Percentiles rank a stretch among this genome's conserved stretches.
phyloP scores from a whole-genome alignment of 2,113 vertebrate genomes.

The Cebidichthys violaceus region DNA sequence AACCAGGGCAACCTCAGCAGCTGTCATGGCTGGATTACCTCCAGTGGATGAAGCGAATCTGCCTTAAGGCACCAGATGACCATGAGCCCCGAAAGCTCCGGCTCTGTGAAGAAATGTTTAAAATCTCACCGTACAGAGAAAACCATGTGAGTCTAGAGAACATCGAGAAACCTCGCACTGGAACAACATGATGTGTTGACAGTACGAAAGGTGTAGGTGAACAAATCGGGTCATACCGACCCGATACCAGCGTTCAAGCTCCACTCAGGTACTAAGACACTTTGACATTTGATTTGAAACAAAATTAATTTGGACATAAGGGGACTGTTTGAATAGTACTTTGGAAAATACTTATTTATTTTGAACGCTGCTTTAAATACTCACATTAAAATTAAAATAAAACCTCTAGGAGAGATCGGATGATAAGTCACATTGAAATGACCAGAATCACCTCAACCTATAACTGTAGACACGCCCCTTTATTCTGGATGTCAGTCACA shows the following conservation, averaged over 20 bases:
- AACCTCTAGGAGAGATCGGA: not conserved
- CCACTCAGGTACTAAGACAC: no score
- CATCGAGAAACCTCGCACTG: not conserved
- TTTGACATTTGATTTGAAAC: no score
- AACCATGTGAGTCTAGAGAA: not conserved
- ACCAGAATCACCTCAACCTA: conserved; percentile 21
- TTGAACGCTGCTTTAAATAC: no score
- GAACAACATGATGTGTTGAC: not conserved
- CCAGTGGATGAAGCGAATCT: not conserved
- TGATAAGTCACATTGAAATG: conserved; percentile 14
- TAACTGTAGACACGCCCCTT: not conserved
- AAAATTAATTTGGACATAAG: no score
- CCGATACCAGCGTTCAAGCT: no score
- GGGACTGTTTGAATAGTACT: no score
- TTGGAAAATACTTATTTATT: no score
- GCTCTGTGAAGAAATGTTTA: not conserved
- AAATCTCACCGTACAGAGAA: not conserved
- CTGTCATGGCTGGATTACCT: conserved; percentile 23
- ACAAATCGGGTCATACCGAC: no score
- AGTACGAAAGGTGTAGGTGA: not conserved
- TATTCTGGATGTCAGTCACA: conserved; percentile 32
- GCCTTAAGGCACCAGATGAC: not conserved
- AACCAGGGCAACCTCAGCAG: conserved; percentile 26
- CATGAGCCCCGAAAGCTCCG: not conserved
- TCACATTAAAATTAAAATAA: no score